Evolutionary conservation across 1,140 invertebrate species (phyloP), one percentile per base, ranked within the genome.

Genomic region (Aphelinus certus): DNA sequence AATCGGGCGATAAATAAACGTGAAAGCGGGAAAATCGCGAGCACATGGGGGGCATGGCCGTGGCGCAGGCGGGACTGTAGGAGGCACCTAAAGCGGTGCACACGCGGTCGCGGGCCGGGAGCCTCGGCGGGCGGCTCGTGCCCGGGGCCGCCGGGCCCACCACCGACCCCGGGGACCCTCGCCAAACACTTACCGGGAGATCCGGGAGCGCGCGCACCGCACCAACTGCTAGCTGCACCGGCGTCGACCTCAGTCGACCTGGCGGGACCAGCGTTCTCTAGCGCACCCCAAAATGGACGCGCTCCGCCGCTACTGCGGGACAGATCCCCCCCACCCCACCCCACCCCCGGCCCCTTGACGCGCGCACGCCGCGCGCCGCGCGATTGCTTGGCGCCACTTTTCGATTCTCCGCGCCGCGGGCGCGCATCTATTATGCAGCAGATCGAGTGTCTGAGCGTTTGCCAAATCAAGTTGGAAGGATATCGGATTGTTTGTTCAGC

Each of bases 241-340:
- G 26, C 26, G 26, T 26, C 26, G 26, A 82, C 81, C 81, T 79
- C 48, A 78, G 26, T 26, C 26, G 26, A 82, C 81, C 81, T 79
- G 51, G 78, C 81, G 82, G 82, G 82, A 84, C 83, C 83, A 67
- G 77, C 66, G 26, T 55, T 65, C 62, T 61, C 48, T 61, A 47
- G 6, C 2, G 3, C 62, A n/a, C 49, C 63, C 79, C 80, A 84
- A 84, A 84, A 85, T 85, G 84, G 84, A 84, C 81, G 83, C 71
- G 69, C 26, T 26, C 26, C 26, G 26, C 26, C 26, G 26, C 26
- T 26, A 26, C 26, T 26, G 26, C 26, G 26, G 26, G 26, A 26
- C 26, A 26, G 26, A 26, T 26, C 26, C 26, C 26, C 26, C 26
- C 26, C 26, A 26, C 26, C 26, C 26, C 26, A 0, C 26, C 55